phyloP scores from a whole-genome alignment of 2,113 vertebrate genomes.

The human (Homo sapiens) region DNA sequence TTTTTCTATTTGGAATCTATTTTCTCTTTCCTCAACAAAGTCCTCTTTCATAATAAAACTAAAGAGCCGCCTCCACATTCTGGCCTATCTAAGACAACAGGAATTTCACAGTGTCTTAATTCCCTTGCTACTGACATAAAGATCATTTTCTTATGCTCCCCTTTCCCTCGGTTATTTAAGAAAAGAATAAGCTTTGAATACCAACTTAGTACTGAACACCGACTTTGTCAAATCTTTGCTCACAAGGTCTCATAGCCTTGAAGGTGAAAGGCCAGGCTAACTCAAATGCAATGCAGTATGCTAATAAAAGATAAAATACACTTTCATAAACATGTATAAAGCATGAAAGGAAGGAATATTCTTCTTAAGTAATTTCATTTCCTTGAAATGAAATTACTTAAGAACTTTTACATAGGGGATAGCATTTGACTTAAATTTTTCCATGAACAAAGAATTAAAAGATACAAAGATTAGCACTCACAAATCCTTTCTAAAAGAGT shows the following conservation, averaged over 20 bases:
- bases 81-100: not conserved
- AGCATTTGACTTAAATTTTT: conserved; percentile 17
- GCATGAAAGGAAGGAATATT: not conserved
- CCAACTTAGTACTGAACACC: not conserved
- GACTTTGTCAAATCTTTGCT: not conserved
- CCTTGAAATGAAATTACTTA: conserved; percentile 10
- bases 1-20: not conserved
- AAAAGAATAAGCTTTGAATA: not conserved
- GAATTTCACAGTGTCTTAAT: not conserved
- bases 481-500: not conserved
- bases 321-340: not conserved
- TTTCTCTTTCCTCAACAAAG: not conserved
- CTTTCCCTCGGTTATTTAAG: not conserved
- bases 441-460: not conserved
- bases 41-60: not conserved
- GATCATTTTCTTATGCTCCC: not conserved
- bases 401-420: not conserved
- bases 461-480: not conserved
- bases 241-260: not conserved
- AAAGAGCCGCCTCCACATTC: not conserved
- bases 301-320: not conserved
- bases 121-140: not conserved
- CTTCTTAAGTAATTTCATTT: not conserved
- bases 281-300: not conserved
- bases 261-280: not conserved